Percentiles rank a stretch among this genome's conserved stretches.
phyloP scores from a whole-genome alignment of 2,888 invertebrate species.

The Volucella zonaria region DNA sequence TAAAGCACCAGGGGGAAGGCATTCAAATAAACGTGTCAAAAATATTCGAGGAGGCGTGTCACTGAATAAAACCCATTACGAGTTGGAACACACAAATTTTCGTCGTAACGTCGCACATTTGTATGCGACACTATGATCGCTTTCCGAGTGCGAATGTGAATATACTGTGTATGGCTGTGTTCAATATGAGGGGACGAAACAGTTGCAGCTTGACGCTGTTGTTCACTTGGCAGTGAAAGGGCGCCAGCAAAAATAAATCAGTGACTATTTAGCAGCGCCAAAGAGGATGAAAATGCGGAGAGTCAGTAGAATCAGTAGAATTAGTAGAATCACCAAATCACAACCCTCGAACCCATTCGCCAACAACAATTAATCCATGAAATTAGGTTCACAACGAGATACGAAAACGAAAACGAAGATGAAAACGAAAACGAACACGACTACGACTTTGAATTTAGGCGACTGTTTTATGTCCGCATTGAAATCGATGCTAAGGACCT shows the following conservation, averaged over 20 bases:
- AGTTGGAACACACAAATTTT: slow-evolving; percentile 67
- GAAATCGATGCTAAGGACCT: slow-evolving; percentile 60
- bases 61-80: slow-evolving; percentile 71
- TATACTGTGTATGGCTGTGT: slow-evolving; percentile 28
- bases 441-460: background rate
- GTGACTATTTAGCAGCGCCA: slow-evolving; percentile 57
- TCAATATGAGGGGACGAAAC: slow-evolving; percentile 45
- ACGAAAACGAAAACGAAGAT: background rate
- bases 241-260: slow-evolving; percentile 67
- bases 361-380: slow-evolving; percentile 73
- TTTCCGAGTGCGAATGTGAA: slow-evolving; percentile 14
- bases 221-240: slow-evolving; percentile 56
- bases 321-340: slow-evolving; percentile 8
- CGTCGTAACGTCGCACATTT: slow-evolving; percentile 57
- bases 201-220: slow-evolving; percentile 70
- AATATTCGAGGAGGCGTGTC: slow-evolving; percentile 73
- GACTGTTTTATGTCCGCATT: slow-evolving; percentile 49
- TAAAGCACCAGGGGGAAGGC: slow-evolving; percentile 46
- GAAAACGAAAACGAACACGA: too few relatives aligned
- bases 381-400: slow-evolving; percentile 69
- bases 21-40: slow-evolving; percentile 72
- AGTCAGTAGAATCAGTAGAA: too few relatives aligned
- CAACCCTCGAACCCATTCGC: slow-evolving; percentile 68
- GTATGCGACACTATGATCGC: slow-evolving; percentile 15
- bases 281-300: slow-evolving; percentile 20